Base-by-base conservation (phyloP, 2,888 invertebrate genomes). In the Lypha dubia region DNA sequence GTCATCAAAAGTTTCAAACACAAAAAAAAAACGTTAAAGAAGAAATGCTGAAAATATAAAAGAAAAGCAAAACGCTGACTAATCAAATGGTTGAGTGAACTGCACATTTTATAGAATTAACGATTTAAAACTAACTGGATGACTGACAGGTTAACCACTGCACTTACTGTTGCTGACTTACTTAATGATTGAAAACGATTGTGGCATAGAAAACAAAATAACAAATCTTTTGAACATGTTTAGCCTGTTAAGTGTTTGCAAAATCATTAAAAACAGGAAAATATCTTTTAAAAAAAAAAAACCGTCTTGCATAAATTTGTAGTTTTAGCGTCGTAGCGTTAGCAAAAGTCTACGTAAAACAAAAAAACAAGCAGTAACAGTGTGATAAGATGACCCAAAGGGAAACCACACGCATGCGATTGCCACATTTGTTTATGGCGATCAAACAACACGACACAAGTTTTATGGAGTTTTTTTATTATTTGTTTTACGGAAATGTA, bases 31-130 rank as follows among this genome's bases (percentile, higher is more conserved):
- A n/a, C n/a, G 17, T 20, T 1, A 9, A 32, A 58, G 35, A 41
- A 20, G 20, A 15, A 56, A 24, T 0, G 22, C 28, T 32, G 11
- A 56, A 41, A 53, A 24, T 24, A 24, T 24, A 28, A 17, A 24
- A 13, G 5, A 8, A 49, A 53, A n/a, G 15, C 22, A 53, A 62
- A 62, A 13, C 4, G 74, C 74, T 74, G 74, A 74, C 74, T 63
- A 53, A 63, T 41, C 62, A 63, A 38, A 28, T 28, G 51, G 11
- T 41, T 53, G 44, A 32, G 41, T 56, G 15, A 53, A 53, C 53
- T 75, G 20, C n/a, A n/a, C n/a, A 56, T 53, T 65, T 75, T 44
- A 65, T 20, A 9, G 15, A 53, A 56, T 63, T 63, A 65, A 75
- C 20, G 63, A 41, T 53, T 35, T 41, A 65, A 53, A 11, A 20